Base-by-base conservation (phyloP, 2,888 invertebrate genomes). In the Drosophila stalkeri region DNA sequence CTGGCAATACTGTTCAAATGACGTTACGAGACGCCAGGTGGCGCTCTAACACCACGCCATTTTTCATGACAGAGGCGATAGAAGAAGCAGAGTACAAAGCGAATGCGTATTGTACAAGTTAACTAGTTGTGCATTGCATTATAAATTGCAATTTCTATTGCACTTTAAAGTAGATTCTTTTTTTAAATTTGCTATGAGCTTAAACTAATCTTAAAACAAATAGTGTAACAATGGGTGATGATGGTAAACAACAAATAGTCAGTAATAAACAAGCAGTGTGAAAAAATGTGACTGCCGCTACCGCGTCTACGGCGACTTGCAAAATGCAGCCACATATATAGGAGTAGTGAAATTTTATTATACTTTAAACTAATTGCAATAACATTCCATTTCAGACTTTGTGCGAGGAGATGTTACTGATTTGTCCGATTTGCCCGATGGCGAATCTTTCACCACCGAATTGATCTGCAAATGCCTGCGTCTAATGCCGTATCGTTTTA, bases 401-500 rank as follows among this genome's bases (percentile, higher is more conserved):
- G 94, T 94, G 76, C 93, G 95, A 89, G 94, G 94, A 82, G 91
- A 92, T 85, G 90, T 93, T 14, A 90, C 89, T 1, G 94, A 94
- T 81, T 89, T 94, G 20, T 91, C 92, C 43, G 94, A 94, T 72
- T 63, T 81, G 14, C 27, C 77, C 41, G 92, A 94, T 75, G 94
- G 94, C 33, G 92, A 94, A 78, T 93, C 94, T 52, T 90, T 94
- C 56, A 94, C 94, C 61, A 94, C 95, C n/a, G 93, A 94, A 54
- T 90, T 97, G 14, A 93, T 94, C 20, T 97, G 97, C 92, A 94
- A 97, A 80, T 96, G 96, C 23, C 95, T 98, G 64, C 94, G 98
- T 77, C 96, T 98, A 91, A 98, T 98, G 44, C 97, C 97, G 18
- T 97, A 97, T 91, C 96, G 96, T 93, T 96, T 96, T 90, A 94